Evolutionary conservation across 2,797 vertebrate genomes (phyloP).

Genomic region (Chaetodon trifasciatus): DNA sequence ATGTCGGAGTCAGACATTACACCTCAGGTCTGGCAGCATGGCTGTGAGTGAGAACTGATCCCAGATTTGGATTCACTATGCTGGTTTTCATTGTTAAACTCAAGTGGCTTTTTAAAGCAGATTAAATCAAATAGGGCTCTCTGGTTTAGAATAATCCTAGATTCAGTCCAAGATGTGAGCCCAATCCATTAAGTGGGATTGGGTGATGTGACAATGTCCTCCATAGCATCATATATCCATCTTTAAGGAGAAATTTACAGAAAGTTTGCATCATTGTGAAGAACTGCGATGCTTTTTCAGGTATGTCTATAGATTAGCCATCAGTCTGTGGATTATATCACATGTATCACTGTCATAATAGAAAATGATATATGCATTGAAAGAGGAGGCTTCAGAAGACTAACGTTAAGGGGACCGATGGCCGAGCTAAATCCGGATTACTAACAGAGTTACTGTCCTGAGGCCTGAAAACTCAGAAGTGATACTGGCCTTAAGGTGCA

Average conservation of each 20-base stretch:
- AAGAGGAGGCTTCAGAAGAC: not conserved
- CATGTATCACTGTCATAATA: not conserved
- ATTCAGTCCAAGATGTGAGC: not conserved
- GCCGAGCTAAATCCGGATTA: not conserved
- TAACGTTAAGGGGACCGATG: no score
- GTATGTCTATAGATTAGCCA: not conserved
- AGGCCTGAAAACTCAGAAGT: not conserved
- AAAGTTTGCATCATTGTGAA: not conserved
- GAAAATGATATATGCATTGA: not conserved
- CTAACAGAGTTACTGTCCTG: not conserved
- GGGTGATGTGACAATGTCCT: not conserved
- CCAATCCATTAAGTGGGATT: conserved; percentile 13
- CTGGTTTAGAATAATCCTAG: conserved; percentile 12
- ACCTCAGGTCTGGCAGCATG: not conserved
- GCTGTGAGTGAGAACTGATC: not conserved
- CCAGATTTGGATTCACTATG: not conserved
- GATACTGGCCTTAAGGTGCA: not conserved
- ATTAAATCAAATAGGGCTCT: conserved; percentile 17
- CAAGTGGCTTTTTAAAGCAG: conserved; percentile 19
- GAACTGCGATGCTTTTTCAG: not conserved
- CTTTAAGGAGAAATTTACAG: not conserved
- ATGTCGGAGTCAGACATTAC: not conserved
- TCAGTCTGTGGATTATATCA: no score
- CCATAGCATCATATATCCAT: no score
- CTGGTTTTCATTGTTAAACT: not conserved